These are phyloP conservation scores for Willisornis vidua DNA, from an alignment of 2,113 vertebrate genomes.

Conservation along the genomic window DNA sequence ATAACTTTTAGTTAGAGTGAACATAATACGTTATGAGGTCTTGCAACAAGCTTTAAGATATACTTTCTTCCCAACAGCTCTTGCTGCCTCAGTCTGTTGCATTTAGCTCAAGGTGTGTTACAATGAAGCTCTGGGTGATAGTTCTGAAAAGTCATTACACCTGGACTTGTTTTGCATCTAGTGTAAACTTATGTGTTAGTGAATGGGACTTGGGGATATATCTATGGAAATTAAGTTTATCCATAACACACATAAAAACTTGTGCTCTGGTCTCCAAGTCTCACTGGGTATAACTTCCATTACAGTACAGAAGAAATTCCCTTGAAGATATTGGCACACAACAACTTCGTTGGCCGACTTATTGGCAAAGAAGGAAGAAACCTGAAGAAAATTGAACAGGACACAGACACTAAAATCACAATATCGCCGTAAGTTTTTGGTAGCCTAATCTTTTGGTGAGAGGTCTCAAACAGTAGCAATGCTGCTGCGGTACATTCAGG, in stretches of 20 bases:
- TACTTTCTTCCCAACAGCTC: neutral
- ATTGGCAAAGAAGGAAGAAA: slow-evolving; percentile 99
- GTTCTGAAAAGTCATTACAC: neutral
- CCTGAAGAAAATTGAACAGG: slow-evolving; percentile 97
- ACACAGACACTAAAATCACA: slow-evolving; percentile 97
- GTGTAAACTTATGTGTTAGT: neutral
- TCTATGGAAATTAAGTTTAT: neutral
- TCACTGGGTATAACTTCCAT: slow-evolving; percentile 12
- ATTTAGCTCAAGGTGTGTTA: neutral
- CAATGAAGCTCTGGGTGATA: neutral
- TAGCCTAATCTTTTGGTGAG: neutral
- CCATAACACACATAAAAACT: neutral
- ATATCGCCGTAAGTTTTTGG: slow-evolving; percentile 91
- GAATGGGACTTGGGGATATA: neutral
- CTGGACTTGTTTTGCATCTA: neutral
- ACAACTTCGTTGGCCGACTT: slow-evolving; percentile 96
- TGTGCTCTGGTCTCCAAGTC: neutral
- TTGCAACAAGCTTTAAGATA: neutral
- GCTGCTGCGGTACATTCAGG: neutral
- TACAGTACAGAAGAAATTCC: slow-evolving; percentile 96
- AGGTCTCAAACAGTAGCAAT: neutral
- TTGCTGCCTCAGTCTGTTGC: neutral
- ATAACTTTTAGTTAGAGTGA: neutral
- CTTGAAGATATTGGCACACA: slow-evolving; percentile 96
- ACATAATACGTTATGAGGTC: neutral